phyloP scores from a whole-genome alignment of 2,113 vertebrate genomes.

The Scopus umbretta region DNA sequence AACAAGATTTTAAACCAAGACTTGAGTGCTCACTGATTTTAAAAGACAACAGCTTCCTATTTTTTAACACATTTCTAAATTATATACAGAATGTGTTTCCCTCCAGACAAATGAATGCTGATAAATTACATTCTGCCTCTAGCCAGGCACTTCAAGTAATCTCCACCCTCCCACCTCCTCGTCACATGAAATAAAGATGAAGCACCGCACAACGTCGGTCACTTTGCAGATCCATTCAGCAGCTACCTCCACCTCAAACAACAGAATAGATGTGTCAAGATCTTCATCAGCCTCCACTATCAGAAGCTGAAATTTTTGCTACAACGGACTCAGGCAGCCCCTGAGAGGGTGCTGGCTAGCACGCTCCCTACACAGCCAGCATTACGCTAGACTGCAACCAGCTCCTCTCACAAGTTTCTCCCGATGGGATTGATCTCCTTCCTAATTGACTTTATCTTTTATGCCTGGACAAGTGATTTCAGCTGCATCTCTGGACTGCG shows the following conservation, averaged over 20 bases:
- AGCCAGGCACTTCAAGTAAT: not conserved
- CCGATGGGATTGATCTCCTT: not conserved
- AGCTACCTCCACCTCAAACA: not conserved
- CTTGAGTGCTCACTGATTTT: not conserved
- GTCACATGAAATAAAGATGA: not conserved
- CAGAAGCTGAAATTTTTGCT: not conserved
- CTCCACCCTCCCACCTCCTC: not conserved
- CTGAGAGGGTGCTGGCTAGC: not conserved
- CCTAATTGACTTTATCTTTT: not conserved
- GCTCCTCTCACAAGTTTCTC: not conserved
- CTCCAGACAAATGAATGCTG: slow-evolving; percentile 3
- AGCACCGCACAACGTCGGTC: not conserved
- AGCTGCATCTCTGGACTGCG: not conserved
- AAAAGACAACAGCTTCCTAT: not conserved
- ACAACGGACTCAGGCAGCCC: not conserved
- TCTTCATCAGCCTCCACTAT: not conserved
- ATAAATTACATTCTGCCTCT: not conserved
- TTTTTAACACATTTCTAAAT: not conserved
- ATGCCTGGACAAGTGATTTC: not conserved
- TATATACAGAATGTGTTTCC: not conserved
- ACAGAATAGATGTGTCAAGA: not conserved
- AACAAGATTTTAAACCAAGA: slow-evolving; percentile 1
- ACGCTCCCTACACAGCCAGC: not conserved
- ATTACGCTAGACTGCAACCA: not conserved
- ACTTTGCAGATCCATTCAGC: not conserved